Conservation (phyloP, 2,888 invertebrate species). For the Eudasyphora cyanicolor region DNA sequence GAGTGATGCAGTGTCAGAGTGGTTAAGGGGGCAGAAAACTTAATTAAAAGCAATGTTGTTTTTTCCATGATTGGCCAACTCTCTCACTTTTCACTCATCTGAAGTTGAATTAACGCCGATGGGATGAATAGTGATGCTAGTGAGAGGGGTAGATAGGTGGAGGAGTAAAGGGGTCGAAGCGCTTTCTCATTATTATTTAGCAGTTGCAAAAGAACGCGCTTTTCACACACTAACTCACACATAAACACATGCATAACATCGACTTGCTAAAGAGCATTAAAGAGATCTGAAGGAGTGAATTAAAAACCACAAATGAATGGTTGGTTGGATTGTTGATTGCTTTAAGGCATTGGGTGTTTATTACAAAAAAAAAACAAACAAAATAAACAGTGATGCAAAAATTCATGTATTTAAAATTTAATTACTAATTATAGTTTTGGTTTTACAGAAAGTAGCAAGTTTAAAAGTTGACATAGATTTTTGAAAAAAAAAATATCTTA, state of each 20-base stretch:
- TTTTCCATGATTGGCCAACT: conserved; percentile 8
- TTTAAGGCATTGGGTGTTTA: background rate
- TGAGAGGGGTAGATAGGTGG: no score
- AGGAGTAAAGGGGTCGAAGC: background rate
- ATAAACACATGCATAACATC: background rate
- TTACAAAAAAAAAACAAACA: background rate
- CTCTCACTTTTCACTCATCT: background rate
- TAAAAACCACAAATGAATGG: conserved; percentile 23
- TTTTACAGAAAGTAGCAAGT: no score
- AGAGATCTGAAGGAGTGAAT: conserved; percentile 1
- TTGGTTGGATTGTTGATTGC: conserved; percentile 9
- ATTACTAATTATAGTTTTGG: no score
- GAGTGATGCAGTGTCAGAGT: background rate
- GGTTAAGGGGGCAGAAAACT: background rate
- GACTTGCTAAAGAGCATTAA: conserved; percentile 7
- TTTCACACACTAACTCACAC: background rate
- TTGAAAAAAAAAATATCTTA: no score
- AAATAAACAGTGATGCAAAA: background rate
- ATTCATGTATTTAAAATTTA: no score
- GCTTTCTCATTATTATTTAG: background rate
- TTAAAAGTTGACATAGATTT: no score
- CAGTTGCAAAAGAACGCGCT: background rate
- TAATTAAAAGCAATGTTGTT: conserved; percentile 31
- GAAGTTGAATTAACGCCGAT: conserved; percentile 16
- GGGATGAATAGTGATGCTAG: no score